Evolutionary conservation across 2,113 vertebrate genomes (phyloP), one percentile per base, ranked within the genome.

Genomic region (Scophthalmus maximus): DNA sequence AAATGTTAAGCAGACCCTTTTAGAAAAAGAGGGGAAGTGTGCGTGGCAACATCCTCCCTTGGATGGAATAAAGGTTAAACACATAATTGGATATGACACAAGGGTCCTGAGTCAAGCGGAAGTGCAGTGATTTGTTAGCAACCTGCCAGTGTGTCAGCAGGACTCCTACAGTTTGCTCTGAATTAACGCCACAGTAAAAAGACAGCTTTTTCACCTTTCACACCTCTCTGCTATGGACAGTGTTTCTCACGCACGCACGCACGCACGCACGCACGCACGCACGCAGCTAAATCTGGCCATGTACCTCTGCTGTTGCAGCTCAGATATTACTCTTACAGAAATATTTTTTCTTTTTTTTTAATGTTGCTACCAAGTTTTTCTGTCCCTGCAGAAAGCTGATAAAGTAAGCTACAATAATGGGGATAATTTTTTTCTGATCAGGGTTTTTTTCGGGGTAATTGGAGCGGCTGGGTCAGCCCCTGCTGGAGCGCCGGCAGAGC

Each of bases 391-490:
- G 68, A 49, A 30, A 62, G 60, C 64, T 52, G 23, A 73, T 84
- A 69, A 86, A 56, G 74, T 56, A 63, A 58, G 47, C 44, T 15
- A 88, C 68, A 79, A 87, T 76, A 79, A 88, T 64, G 38, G 72
- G 71, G 69, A 81, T 92, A 38, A 53, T 79, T 72, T 75, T 89
- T 80, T n/a, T n/a, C n/a, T 73, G 64, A 77, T 76, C 63, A 64
- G 73, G 76, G 68, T 34, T n/a, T 49, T 81, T 85, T 83, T 62
- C 78, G n/a, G n/a, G n/a, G n/a, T n/a, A n/a, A n/a, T n/a, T n/a
- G n/a, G n/a, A n/a, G n/a, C n/a, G 79, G 78, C 42, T 3, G 17
- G 56, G 53, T 73, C 50, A 73, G 69, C 81, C 53, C 38, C 65
- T 36, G 42, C 52, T 23, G 42, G 61, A 78, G 55, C n/a, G n/a